These are phyloP conservation scores for Erythrolamprus reginae DNA, from an alignment of 2,113 vertebrate genomes.

Conservation along the genomic window DNA sequence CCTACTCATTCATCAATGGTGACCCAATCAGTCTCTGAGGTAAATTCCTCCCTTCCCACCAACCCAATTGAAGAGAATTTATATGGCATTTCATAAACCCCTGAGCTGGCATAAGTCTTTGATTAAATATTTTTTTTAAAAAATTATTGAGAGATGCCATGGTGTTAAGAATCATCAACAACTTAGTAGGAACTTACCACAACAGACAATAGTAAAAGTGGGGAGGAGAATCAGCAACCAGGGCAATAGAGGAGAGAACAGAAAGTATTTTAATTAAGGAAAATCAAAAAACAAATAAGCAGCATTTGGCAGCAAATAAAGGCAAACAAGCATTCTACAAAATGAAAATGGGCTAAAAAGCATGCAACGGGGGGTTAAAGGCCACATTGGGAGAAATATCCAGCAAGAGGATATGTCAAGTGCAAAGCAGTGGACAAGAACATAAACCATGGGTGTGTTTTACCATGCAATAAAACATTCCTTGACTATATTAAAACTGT, in stretches of 20 bases:
- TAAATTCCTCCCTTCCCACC: neutral
- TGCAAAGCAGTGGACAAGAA: conserved; percentile 58
- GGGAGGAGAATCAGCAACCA: conserved; percentile 96
- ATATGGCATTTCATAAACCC: neutral
- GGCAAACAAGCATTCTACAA: conserved; percentile 63
- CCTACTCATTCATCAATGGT: neutral
- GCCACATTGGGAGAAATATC: conserved; percentile 61
- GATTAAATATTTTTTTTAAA: conserved; percentile 24
- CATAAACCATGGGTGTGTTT: conserved; percentile 64
- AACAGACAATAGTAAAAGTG: conserved; percentile 99
- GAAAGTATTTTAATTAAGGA: conserved; percentile 97
- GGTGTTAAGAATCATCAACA: conserved; percentile 64
- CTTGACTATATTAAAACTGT: conserved; percentile 76
- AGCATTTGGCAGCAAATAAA: conserved; percentile 77
- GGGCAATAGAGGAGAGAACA: conserved; percentile 97
- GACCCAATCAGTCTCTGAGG: neutral
- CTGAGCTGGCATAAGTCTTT: conserved; percentile 69
- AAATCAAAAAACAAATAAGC: conserved; percentile 82
- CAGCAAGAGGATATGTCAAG: conserved; percentile 62
- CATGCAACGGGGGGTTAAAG: conserved; percentile 68
- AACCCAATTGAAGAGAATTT: neutral
- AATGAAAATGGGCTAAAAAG: conserved; percentile 58
- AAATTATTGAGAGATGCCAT: conserved; percentile 59
- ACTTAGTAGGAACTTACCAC: conserved; percentile 97
- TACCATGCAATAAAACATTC: conserved; percentile 85